Percentiles rank a stretch among this genome's conserved stretches.
These are phyloP conservation scores for Dicerorhinus sumatrensis DNA, from an alignment of 2,113 vertebrate species.

Conservation along the genomic window DNA sequence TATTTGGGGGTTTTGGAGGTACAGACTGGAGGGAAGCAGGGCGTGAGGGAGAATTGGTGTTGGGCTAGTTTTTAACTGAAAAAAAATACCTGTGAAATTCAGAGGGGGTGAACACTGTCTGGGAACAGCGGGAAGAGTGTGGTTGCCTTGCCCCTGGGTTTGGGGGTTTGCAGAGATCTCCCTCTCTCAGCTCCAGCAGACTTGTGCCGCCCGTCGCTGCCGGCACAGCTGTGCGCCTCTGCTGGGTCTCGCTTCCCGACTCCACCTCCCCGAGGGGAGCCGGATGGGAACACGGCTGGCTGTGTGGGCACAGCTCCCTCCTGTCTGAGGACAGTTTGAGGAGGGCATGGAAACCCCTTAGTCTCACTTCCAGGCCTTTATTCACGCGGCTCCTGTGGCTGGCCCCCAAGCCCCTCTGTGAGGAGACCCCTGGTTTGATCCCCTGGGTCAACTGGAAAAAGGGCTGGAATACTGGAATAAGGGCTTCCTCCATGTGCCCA, in stretches of 20 bases:
- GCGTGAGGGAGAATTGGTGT: not conserved
- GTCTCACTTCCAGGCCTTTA: not conserved
- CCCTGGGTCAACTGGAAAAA: not conserved
- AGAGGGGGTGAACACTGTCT: not conserved
- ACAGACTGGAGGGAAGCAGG: not conserved
- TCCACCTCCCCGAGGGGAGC: not conserved
- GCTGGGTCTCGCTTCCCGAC: not conserved
- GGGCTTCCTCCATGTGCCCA: not conserved
- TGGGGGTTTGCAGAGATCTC: not conserved
- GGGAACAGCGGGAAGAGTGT: not conserved
- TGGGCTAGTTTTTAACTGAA: not conserved
- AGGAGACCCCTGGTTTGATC: not conserved
- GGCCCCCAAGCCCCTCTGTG: not conserved
- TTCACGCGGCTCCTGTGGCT: not conserved
- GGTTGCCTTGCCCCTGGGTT: not conserved
- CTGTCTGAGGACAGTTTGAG: not conserved
- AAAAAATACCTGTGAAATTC: not conserved
- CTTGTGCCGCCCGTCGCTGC: too few species aligned
- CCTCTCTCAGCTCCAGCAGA: not conserved
- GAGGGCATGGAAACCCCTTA: not conserved
- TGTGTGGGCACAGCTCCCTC: not conserved
- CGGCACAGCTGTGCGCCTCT: too few species aligned
- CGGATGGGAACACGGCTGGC: not conserved
- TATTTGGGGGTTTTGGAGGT: not conserved
- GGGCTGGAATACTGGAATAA: not conserved